A percentile compares a stretch with the other conserved stretches of the same genome.
Conservation (phyloP, 2,888 invertebrate species). For the Rhaphigaster nebulosa region DNA sequence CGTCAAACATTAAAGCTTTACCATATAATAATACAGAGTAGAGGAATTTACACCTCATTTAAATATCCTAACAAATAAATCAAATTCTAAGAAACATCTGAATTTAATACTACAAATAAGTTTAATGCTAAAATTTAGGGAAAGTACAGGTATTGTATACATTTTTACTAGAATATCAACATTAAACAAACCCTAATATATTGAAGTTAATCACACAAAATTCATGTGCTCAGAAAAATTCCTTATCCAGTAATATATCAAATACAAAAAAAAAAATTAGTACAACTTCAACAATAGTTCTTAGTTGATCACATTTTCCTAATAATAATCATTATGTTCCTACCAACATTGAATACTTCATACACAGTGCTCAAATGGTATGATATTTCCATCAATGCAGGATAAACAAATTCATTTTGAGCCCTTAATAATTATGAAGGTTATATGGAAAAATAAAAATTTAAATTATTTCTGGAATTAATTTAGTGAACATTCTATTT, state of each 20-base stretch:
- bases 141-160: not conserved
- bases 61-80: not conserved
- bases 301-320: not conserved
- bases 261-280: not conserved
- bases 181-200: not conserved
- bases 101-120: not conserved
- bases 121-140: not conserved
- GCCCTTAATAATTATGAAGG: not conserved
- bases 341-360: not conserved
- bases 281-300: not conserved
- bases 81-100: not conserved
- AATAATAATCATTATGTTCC: not conserved
- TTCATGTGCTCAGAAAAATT: not conserved
- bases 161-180: not conserved
- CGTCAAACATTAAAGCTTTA: constrained; percentile 12
- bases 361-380: constrained; percentile 12
- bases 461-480: too few species aligned
- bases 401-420: not conserved
- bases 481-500: too few species aligned
- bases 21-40: not conserved
- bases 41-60: not conserved
- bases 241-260: not conserved
- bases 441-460: too few species aligned
- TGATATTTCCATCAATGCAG: not conserved
- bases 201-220: not conserved